These are phyloP conservation scores for Apodemia zela DNA, from an alignment of 2,888 invertebrate species.

Conservation along the genomic window DNA sequence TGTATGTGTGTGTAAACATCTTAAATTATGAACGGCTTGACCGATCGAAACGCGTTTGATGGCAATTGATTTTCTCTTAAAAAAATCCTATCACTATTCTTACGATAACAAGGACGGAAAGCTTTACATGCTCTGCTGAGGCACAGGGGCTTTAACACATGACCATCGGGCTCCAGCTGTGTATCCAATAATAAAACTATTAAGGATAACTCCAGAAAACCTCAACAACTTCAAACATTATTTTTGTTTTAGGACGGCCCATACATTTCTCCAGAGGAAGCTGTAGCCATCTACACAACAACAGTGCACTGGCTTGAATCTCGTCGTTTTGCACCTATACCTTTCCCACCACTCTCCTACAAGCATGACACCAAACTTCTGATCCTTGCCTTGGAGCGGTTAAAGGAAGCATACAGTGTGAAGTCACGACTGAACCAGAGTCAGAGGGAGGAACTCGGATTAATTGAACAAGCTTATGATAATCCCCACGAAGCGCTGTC, in stretches of 20 bases:
- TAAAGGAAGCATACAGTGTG: conserved; percentile 99
- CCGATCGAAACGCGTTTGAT: too few species aligned
- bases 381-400: conserved; percentile 96
- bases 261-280: conserved; percentile 99
- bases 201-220: too few species aligned
- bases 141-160: too few species aligned
- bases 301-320: conserved; percentile 99
- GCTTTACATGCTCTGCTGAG: too few species aligned
- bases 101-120: too few species aligned
- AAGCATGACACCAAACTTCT: conserved; percentile 99
- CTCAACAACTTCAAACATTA: background rate
- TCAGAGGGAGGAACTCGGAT: conserved; percentile 97
- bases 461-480: conserved; percentile 99
- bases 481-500: conserved; percentile 99
- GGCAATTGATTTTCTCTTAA: too few species aligned
- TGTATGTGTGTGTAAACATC: too few species aligned
- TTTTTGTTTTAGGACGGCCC: conserved; percentile 89
- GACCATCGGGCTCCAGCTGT: too few species aligned
- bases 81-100: too few species aligned
- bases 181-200: too few species aligned
- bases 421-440: conserved; percentile 98
- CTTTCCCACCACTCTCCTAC: conserved; percentile 99
- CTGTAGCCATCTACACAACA: conserved; percentile 99
- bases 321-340: conserved; percentile 98
- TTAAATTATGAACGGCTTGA: too few species aligned